These are phyloP conservation scores for Engystomops pustulosus DNA, from an alignment of 2,113 vertebrate species.

Conservation along the genomic window DNA sequence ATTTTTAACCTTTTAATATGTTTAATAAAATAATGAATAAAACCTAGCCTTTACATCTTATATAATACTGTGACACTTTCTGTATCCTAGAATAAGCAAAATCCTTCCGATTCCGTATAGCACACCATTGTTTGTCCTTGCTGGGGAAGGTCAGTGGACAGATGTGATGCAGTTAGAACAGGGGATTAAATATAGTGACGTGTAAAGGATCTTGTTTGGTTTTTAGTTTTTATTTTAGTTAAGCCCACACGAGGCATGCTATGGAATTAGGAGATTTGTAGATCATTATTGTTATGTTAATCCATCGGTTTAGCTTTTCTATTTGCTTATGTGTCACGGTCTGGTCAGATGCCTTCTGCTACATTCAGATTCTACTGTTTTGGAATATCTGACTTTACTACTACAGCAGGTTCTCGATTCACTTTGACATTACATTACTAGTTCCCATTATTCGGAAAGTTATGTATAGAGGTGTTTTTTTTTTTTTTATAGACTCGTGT, in stretches of 20 bases:
- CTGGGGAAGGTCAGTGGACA: slow-evolving; percentile 34
- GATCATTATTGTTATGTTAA: slow-evolving; percentile 39
- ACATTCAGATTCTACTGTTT: not conserved
- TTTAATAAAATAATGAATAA: too few relatives aligned
- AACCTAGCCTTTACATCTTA: too few relatives aligned
- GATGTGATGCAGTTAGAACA: slow-evolving; percentile 37
- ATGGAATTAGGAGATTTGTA: slow-evolving; percentile 36
- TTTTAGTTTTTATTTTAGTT: slow-evolving; percentile 8
- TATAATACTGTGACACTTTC: too few relatives aligned
- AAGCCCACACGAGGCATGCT: not conserved
- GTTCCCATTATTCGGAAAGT: too few relatives aligned
- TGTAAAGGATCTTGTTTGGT: slow-evolving; percentile 31
- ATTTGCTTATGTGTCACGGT: slow-evolving; percentile 10
- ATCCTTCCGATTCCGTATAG: not conserved
- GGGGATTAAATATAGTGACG: slow-evolving; percentile 45
- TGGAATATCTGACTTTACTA: not conserved
- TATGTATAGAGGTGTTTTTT: too few relatives aligned
- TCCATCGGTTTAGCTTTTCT: slow-evolving; percentile 31
- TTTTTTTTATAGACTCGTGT: too few relatives aligned
- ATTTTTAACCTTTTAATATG: too few relatives aligned
- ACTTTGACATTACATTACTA: too few relatives aligned
- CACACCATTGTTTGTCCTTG: slow-evolving; percentile 1
- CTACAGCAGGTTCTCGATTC: too few relatives aligned
- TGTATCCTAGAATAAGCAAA: not conserved
- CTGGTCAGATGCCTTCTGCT: slow-evolving; percentile 15